Base-by-base conservation (phyloP, 2,113 vertebrate genomes). In the Uropsilus gracilis region DNA sequence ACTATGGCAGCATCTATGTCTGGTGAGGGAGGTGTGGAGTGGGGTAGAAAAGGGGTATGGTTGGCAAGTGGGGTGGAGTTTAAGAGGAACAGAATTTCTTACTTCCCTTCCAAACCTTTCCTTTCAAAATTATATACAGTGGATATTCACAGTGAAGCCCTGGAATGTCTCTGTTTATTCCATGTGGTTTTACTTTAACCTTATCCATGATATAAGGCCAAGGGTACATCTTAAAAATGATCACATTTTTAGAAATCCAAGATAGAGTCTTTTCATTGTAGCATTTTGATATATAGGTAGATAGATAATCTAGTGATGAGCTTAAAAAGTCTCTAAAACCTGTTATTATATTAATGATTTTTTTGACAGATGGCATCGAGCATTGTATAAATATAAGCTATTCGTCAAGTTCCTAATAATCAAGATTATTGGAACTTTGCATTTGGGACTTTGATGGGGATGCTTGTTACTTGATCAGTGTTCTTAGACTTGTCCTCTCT, bases 211-310 rank as follows among this genome's bases (percentile, higher is more conserved):
- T 2, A 61, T 32, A 76, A 88, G 7, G 17, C 26, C 5, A 59
- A 59, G 8, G 48, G 73, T 48, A 50, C 8, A 71, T 80, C 93
- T 37, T 44, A 4, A 55, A 88, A 72, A n/a, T 75, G 26, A 46
- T 32, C 18, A 42, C 9, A 48, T n/a, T 83, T 63, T 17, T 66
- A 71, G 12, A 42, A 90, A 80, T 55, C 4, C 71, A 78, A 83
- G 9, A 42, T 24, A 66, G 20, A 16, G 2, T 37, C 83, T 30
- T 86, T 82, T 77, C 34, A 44, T 85, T 77, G 5, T 53, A 48
- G 39, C 85, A 80, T 76, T 59, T 94, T 42, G 42, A 89, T 18
- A 71, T 76, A 69, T 75, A 20, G 4, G 7, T 57, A 63, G 86
- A 34, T 0, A 48, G 59, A 50, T 59, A 95, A 82, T 72, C 32